Evolutionary conservation across 1,140 invertebrate species (phyloP).

Genomic region (Hirudo medicinalis): DNA sequence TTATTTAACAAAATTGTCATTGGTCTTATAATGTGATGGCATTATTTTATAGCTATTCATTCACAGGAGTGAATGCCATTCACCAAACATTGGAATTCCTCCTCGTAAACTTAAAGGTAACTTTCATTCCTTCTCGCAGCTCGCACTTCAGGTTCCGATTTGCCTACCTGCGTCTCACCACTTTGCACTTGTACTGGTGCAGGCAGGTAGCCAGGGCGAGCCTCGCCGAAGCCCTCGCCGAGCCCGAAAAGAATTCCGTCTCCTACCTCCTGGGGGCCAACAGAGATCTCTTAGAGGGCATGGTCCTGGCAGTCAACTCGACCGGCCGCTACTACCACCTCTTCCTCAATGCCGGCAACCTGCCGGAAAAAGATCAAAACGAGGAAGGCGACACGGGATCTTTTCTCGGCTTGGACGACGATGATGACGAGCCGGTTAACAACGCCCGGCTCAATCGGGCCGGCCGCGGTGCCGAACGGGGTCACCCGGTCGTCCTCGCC

Average conservation of each 20-base stretch:
- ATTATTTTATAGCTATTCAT: no score
- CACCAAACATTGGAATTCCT: no score
- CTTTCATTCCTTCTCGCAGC: not conserved
- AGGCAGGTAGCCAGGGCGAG: not conserved
- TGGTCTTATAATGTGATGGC: no score
- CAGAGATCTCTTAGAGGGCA: not conserved
- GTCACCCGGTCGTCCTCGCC: not conserved
- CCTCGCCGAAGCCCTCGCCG: not conserved
- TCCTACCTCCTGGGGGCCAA: not conserved
- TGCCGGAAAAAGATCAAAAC: not conserved
- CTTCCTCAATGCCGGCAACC: not conserved
- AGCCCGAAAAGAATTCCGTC: not conserved
- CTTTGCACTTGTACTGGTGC: not conserved
- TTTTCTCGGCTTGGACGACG: conserved; percentile 12
- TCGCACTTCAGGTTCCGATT: not conserved
- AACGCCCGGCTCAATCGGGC: no score
- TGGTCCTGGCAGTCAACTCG: not conserved
- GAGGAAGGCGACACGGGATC: not conserved
- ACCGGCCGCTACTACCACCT: not conserved
- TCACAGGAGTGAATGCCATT: no score
- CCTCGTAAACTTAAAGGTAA: no score
- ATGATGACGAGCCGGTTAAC: not conserved
- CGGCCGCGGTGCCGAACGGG: not conserved
- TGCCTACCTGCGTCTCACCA: not conserved
- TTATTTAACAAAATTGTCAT: no score